These are phyloP conservation scores for Spinus pinus DNA, from an alignment of 2,797 vertebrate genomes.

Conservation along the genomic window DNA sequence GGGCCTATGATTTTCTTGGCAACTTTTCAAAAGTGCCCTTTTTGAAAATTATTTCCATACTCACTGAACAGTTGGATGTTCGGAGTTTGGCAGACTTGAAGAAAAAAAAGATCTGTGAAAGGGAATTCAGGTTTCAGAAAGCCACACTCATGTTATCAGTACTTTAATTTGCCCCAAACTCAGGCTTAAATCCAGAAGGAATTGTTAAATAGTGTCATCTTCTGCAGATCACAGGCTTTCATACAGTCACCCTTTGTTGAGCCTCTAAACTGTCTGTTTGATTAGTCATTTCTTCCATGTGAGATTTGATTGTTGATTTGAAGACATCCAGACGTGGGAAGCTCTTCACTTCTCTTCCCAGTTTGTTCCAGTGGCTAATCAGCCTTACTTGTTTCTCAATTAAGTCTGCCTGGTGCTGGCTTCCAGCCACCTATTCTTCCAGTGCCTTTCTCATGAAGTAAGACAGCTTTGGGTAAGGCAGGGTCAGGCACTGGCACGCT, in stretches of 20 bases:
- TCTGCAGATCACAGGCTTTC: not conserved
- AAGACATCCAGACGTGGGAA: conserved; percentile 19
- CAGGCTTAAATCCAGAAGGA: not conserved
- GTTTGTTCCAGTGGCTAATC: conserved; percentile 22
- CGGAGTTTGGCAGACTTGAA: not conserved
- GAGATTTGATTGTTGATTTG: conserved; percentile 41
- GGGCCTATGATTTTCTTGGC: not conserved
- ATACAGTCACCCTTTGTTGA: not conserved
- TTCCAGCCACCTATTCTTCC: not conserved
- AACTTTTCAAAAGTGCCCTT: not conserved
- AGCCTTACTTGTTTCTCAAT: conserved; percentile 8
- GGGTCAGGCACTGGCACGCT: not conserved
- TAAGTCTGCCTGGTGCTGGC: not conserved
- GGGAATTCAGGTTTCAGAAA: not conserved
- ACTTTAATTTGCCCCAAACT: not conserved
- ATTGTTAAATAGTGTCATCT: not conserved
- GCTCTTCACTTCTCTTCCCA: not conserved
- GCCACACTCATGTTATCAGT: not conserved
- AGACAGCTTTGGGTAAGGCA: not conserved
- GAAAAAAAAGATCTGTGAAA: not conserved
- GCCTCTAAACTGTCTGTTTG: not conserved
- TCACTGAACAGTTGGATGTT: not conserved
- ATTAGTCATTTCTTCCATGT: conserved; percentile 27
- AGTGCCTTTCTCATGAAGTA: not conserved
- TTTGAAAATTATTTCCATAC: not conserved